Evolutionary conservation across 1,140 invertebrate species (phyloP).

Genomic region (Caenorhabditis brenneri): DNA sequence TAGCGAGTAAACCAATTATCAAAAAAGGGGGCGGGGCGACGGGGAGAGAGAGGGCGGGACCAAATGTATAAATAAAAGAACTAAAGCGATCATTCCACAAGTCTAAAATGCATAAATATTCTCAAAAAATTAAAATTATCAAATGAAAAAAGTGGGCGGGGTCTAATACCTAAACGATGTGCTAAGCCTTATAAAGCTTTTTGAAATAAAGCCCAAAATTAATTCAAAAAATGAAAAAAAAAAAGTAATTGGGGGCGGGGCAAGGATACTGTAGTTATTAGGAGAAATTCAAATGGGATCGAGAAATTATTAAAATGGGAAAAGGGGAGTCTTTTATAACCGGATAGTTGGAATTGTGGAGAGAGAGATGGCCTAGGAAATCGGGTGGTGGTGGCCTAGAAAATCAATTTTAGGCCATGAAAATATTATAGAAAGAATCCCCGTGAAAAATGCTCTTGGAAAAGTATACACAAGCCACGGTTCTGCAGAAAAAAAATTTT

Average conservation of each 20-base stretch:
- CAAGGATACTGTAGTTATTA: constrained; percentile 37
- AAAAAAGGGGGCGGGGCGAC: neutral
- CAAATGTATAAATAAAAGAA: neutral
- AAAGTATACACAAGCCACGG: neutral
- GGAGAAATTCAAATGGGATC: neutral
- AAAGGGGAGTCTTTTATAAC: neutral
- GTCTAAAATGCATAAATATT: constrained; percentile 18
- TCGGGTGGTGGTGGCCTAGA: neutral
- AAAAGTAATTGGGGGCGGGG: neutral
- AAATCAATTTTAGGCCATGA: neutral
- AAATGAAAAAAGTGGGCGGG: neutral
- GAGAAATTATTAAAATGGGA: neutral
- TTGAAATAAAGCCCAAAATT: constrained; percentile 6
- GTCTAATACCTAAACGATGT: constrained; percentile 15
- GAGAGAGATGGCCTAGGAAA: neutral
- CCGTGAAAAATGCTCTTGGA: neutral
- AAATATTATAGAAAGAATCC: neutral
- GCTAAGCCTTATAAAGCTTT: constrained; percentile 20
- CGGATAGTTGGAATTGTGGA: no score
- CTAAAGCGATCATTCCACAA: neutral
- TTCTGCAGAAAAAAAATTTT: no score
- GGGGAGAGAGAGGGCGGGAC: neutral
- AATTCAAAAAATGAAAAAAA: neutral
- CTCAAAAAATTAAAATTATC: neutral
- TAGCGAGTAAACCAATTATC: neutral